Percentiles rank a stretch among this genome's conserved stretches.
Evolutionary conservation across 2,797 vertebrate genomes (phyloP).

Genomic region (Hafferia zeledoni): DNA sequence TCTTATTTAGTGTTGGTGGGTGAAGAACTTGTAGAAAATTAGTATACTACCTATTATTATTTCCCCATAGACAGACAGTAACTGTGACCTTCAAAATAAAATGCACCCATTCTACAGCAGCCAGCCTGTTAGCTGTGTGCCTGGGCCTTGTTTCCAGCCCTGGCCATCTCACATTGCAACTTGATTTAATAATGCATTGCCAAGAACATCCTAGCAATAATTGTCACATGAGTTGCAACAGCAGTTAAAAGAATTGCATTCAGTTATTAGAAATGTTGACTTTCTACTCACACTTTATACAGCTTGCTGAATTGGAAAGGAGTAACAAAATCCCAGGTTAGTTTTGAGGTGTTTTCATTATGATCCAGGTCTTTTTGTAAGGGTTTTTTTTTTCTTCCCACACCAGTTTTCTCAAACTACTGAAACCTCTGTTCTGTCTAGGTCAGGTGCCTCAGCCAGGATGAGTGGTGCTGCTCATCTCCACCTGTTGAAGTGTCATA

Average conservation of each 20-base stretch:
- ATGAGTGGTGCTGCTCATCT: not conserved
- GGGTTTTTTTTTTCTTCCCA: not conserved
- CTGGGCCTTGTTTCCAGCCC: not conserved
- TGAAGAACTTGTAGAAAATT: not conserved
- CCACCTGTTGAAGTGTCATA: not conserved
- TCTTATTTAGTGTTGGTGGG: not conserved
- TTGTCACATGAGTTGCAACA: not conserved
- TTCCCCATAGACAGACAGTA: not conserved
- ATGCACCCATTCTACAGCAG: not conserved
- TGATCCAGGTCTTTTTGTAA: fast-evolving
- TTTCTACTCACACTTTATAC: not conserved
- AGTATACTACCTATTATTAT: not conserved
- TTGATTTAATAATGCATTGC: not conserved
- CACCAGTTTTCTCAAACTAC: not conserved
- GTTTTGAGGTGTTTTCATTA: not conserved
- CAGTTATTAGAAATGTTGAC: not conserved
- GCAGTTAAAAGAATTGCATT: not conserved
- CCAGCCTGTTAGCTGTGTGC: not conserved
- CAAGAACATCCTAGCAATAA: not conserved
- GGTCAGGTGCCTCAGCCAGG: not conserved
- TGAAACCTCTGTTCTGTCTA: not conserved
- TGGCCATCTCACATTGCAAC: not conserved
- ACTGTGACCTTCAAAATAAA: not conserved
- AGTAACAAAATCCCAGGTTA: not conserved
- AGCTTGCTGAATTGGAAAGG: not conserved